Evolutionary conservation across 2,113 vertebrate species (phyloP).

Genomic region (Hippopotamus amphibius): DNA sequence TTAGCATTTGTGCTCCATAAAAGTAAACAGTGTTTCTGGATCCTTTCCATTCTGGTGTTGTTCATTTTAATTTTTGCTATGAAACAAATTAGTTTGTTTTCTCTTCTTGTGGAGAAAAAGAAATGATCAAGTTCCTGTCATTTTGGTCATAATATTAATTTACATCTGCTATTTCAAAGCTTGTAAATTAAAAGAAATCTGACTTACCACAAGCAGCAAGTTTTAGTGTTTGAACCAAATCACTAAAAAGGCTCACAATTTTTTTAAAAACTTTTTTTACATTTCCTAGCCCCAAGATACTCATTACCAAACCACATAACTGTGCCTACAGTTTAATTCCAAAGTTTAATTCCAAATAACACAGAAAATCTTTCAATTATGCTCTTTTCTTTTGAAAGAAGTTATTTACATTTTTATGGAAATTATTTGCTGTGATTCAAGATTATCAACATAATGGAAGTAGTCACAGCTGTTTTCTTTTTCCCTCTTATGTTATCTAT

Average conservation of each 20-base stretch:
- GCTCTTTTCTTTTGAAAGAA: slow-evolving; percentile 71
- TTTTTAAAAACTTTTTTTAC: slow-evolving; percentile 54
- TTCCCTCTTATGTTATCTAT: slow-evolving; percentile 61
- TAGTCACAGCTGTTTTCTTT: slow-evolving; percentile 62
- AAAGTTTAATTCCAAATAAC: slow-evolving; percentile 81
- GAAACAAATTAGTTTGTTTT: slow-evolving; percentile 58
- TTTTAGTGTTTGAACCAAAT: slow-evolving; percentile 69
- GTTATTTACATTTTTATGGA: slow-evolving; percentile 82
- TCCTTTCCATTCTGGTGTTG: not conserved
- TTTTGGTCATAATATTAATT: slow-evolving; percentile 50
- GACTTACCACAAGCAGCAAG: slow-evolving; percentile 25
- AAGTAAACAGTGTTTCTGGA: not conserved
- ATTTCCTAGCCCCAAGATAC: slow-evolving; percentile 63
- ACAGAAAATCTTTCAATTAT: slow-evolving; percentile 72
- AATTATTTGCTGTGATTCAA: slow-evolving; percentile 76
- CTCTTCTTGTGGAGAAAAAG: slow-evolving; percentile 52
- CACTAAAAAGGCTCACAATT: slow-evolving; percentile 33
- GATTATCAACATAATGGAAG: slow-evolving; percentile 75
- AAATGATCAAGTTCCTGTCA: not conserved
- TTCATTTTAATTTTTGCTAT: slow-evolving; percentile 42
- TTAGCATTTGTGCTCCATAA: not conserved
- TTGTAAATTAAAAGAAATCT: slow-evolving; percentile 23
- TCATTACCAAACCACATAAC: slow-evolving; percentile 67
- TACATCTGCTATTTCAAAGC: slow-evolving; percentile 54
- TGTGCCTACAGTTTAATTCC: slow-evolving; percentile 74